These are phyloP conservation scores for Agonum fuliginosum DNA, from an alignment of 2,888 invertebrate species.

Conservation along the genomic window DNA sequence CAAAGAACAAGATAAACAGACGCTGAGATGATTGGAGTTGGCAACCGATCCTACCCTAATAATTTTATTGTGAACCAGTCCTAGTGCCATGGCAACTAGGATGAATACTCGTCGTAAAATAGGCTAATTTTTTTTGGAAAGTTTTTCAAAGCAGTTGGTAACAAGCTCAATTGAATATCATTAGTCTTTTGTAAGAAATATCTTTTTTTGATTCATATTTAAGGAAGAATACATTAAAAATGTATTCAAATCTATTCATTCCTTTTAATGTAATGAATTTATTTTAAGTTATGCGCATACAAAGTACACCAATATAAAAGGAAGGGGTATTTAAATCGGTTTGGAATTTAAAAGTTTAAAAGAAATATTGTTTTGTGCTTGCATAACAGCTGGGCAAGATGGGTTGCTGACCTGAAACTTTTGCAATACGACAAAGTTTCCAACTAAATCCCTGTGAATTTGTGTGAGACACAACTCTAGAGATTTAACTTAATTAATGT, in stretches of 20 bases:
- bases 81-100: neutral
- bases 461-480: neutral
- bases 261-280: constrained; percentile 4
- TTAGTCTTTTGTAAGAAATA: neutral
- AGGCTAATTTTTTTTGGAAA: constrained; percentile 1
- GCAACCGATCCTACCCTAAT: constrained; percentile 29
- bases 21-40: neutral
- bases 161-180: neutral
- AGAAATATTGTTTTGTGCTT: neutral
- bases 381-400: neutral
- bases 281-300: constrained; percentile 2
- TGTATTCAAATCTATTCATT: neutral
- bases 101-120: neutral
- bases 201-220: neutral
- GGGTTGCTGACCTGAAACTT: neutral
- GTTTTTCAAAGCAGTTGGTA: neutral
- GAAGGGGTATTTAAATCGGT: neutral
- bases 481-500: neutral
- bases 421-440: neutral
- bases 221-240: neutral
- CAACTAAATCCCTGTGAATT: too few relatives aligned
- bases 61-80: constrained; percentile 31
- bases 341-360: neutral
- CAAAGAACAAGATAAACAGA: constrained; percentile 31
- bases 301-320: neutral